Evolutionary conservation across 1,140 invertebrate species (phyloP).

Genomic region (Bathynomus jamesi): DNA sequence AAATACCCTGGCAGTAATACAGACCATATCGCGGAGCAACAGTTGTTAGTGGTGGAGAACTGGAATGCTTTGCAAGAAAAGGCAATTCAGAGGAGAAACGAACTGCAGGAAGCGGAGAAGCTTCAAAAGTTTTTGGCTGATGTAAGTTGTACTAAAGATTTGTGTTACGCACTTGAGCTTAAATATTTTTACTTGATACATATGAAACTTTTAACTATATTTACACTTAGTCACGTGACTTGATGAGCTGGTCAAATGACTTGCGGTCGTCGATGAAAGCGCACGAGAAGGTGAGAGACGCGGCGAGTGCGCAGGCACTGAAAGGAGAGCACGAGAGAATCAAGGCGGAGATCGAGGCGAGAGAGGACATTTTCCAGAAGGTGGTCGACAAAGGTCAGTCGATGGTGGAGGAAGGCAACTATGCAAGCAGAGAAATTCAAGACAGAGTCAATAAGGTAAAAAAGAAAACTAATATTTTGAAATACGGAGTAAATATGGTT

Average conservation of each 20-base stretch:
- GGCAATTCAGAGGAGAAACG: conserved; percentile 56
- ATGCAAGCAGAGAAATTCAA: conserved; percentile 52
- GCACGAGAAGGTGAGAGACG: conserved; percentile 75
- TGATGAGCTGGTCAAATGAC: conserved; percentile 78
- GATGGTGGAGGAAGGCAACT: conserved; percentile 80
- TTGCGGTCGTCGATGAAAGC: conserved; percentile 69
- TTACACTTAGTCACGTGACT: conserved; percentile 63
- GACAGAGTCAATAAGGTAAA: conserved; percentile 33
- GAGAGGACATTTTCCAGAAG: conserved; percentile 74
- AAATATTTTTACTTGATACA: background rate
- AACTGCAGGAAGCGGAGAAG: conserved; percentile 77
- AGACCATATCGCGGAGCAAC: conserved; percentile 73
- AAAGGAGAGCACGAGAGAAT: conserved; percentile 84
- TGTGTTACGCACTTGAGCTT: background rate
- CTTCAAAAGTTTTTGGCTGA: conserved; percentile 73
- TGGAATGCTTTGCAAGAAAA: conserved; percentile 81
- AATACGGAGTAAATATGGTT: too few species aligned
- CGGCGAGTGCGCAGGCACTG: conserved; percentile 74
- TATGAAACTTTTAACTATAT: background rate
- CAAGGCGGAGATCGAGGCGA: conserved; percentile 87
- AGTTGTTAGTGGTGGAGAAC: conserved; percentile 70
- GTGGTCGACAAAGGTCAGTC: conserved; percentile 70
- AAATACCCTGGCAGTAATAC: conserved; percentile 90
- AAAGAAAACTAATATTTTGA: too few species aligned
- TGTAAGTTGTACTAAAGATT: conserved; percentile 1